These are phyloP conservation scores for Hemaris fuciformis DNA, from an alignment of 2,888 invertebrate genomes.

Conservation along the genomic window DNA sequence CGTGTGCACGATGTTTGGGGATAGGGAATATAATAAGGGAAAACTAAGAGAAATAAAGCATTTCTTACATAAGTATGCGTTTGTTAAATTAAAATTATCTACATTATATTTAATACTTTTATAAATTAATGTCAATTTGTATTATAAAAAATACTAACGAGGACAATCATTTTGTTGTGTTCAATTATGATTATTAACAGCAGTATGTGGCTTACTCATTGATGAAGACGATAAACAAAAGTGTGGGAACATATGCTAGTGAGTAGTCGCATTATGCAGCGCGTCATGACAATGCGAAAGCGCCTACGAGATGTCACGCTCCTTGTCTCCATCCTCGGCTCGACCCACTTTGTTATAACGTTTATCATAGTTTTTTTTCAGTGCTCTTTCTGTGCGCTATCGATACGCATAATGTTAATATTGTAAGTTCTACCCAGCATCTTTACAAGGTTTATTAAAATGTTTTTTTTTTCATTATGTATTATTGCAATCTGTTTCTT, in stretches of 20 bases:
- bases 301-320: constrained; percentile 35
- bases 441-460: not conserved
- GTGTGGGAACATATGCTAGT: constrained; percentile 34
- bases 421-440: not conserved
- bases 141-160: not conserved
- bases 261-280: constrained; percentile 1
- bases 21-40: constrained; percentile 1
- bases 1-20: not conserved
- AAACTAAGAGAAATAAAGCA: not conserved
- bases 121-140: not conserved
- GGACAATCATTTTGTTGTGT: constrained; percentile 9
- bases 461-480: no score
- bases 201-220: constrained; percentile 28
- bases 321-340: constrained; percentile 30
- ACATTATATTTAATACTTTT: not conserved
- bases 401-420: constrained; percentile 62
- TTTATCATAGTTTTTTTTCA: constrained; percentile 37
- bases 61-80: not conserved
- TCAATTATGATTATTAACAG: constrained; percentile 29
- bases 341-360: constrained; percentile 50
- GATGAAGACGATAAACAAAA: constrained; percentile 35
- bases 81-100: not conserved
- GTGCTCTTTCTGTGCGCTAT: constrained; percentile 33
- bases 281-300: constrained; percentile 21
- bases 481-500: no score